Evolutionary conservation across 2,888 invertebrate species (phyloP), one percentile per base, ranked within the genome.

Genomic region (Drosophila tripunctata): DNA sequence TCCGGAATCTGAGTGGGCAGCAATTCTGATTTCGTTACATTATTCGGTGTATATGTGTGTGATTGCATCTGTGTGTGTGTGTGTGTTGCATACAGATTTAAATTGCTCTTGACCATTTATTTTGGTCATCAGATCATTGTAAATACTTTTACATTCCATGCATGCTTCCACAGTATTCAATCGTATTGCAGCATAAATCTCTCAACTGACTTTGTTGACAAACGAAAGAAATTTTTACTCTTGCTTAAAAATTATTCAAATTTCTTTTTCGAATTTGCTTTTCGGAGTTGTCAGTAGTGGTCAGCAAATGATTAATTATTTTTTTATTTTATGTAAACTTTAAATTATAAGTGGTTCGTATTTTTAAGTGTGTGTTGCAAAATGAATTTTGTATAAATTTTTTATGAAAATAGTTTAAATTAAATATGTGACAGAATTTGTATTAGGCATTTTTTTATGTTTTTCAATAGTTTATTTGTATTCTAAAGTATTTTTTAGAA

Each of bases 41-140:
- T 33, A 36, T 51, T 51, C 54, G 57, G 3, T 57, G 54, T 17
- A 8, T 33, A 12, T 10, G 14, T 33, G 22, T 33, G 8, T 55
- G 50, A 62, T 61, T 10, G 24, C 10, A 17, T 14, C 17, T 14
- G 12, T 19, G 31, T 15, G 51, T 21, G 30, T 27, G 30, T 36
- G 33, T 58, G 21, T 43, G 30, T 33, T 40, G 17, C 14, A 33
- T 48, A 24, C 24, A 19, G 55, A 48, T 67, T 72, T 72, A 63
- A 72, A 72, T 73, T 72, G 44, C 48, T 44, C 56, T 54, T 63
- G 63, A 27, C 36, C 73, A 57, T 58, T 58, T 33, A 63, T 52
- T n/a, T 57, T 19, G 54, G 14, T 35, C 57, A 36, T 56, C 33
- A 35, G 44, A 38, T 22, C 33, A 45, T 50, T 45, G 50, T 50